Evolutionary conservation across 1,140 invertebrate species (phyloP), one percentile per base, ranked within the genome.

Genomic region (Calephelis virginiensis): DNA sequence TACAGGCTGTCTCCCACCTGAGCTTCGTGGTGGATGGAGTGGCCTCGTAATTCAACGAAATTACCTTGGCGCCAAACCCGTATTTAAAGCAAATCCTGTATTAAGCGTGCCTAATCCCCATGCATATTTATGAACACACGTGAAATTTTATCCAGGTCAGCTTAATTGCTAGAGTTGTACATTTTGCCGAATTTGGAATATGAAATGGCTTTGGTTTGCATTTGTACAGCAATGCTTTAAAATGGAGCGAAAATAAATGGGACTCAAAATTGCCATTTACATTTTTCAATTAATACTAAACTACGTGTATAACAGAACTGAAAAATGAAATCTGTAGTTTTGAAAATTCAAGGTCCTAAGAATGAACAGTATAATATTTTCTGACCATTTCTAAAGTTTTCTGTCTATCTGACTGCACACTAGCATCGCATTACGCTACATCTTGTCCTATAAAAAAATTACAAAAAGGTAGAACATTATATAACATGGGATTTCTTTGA

Each of bases 1-100:
- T 81, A 28, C 50, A 56, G 78, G 63, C 60, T 77, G 74, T 68
- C 71, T 66, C 71, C 74, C 86, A 89, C 86, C 86, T 89, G 86
- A 74, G 77, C 71, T 63, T 70, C 63, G 73, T 73, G 79, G 81
- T 79, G 75, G 69, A 74, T 75, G 77, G 80, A 79, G 76, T 80
- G 70, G 66, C 75, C 68, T 75, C 71, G 84, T 89, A 88, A 86
- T 74, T 89, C 83, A 87, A 74, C 82, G 37, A 72, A 81, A 86
- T 82, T 78, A 75, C 85, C 84, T 78, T 67, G 63, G 10, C 28
- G 53, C 50, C 50, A 56, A 56, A 56, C 50, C 50, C 50, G 50
- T 56, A 56, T 56, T 56, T 56, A 56, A 56, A 56, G 50, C 50
- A 56, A 56, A 56, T 56, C 50, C 50, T 56, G 50, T 56, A 56